Conservation (phyloP, 2,797 vertebrate genomes). For the Crenichthys baileyi region DNA sequence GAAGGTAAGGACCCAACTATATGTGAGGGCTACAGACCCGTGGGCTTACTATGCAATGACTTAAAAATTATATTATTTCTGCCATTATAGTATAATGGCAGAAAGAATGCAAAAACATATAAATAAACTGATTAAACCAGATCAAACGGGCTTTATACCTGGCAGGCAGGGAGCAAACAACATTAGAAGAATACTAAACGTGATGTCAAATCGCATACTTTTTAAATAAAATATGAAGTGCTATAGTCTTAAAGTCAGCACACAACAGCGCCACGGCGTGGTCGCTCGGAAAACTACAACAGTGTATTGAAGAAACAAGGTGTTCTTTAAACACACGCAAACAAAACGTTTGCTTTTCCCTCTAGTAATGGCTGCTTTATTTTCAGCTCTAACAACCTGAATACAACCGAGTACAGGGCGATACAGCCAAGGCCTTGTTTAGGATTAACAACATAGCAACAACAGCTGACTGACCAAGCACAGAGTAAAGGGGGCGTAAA, state of each 20-base stretch:
- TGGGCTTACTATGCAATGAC: no score
- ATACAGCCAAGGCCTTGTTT: constrained; percentile 25
- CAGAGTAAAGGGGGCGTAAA: constrained; percentile 14
- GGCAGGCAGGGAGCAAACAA: no score
- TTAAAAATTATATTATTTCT: no score
- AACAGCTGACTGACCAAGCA: constrained; percentile 30
- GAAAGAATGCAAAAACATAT: no score
- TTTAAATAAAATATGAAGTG: no score
- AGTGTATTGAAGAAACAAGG: neutral
- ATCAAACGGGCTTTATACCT: no score
- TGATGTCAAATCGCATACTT: neutral
- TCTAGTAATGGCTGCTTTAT: neutral
- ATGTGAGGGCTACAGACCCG: no score
- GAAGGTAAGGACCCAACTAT: no score
- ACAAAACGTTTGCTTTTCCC: rapidly evolving
- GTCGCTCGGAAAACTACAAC: constrained; percentile 25
- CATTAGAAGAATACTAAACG: no score
- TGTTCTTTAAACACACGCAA: neutral
- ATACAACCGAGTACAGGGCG: neutral
- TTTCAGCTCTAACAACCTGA: neutral
- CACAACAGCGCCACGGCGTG: constrained; percentile 53
- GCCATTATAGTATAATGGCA: no score
- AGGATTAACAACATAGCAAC: constrained; percentile 32
- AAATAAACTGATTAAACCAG: no score
- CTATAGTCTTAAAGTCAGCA: constrained; percentile 5